Evolutionary conservation across 2,888 invertebrate genomes (phyloP).

Genomic region (Nemurella pictetii): DNA sequence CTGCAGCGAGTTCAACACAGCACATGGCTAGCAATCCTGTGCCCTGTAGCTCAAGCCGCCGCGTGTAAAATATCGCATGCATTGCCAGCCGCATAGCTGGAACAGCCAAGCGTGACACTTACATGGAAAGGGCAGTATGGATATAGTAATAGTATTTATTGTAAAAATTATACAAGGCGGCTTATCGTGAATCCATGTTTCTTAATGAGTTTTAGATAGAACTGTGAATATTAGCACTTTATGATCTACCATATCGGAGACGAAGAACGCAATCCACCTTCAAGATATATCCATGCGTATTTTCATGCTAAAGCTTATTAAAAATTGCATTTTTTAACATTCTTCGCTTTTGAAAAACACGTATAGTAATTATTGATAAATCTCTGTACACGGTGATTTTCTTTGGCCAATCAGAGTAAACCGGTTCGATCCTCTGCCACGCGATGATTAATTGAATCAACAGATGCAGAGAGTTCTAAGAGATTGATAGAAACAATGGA

Average conservation of each 20-base stretch:
- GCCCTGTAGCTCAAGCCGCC: no score
- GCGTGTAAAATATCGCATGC: neutral
- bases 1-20: neutral
- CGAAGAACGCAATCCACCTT: neutral
- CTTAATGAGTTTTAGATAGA: conserved; percentile 14
- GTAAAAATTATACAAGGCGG: neutral
- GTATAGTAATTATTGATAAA: neutral
- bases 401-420: neutral
- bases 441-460: neutral
- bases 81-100: neutral
- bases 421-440: neutral
- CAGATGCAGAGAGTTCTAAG: neutral
- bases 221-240: neutral
- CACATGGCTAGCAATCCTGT: neutral
- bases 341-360: neutral
- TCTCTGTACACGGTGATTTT: neutral
- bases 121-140: conserved; percentile 15
- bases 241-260: neutral
- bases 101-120: neutral
- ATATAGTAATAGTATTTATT: neutral
- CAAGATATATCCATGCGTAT: neutral
- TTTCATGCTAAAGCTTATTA: neutral
- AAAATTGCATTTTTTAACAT: neutral
- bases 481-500: neutral
- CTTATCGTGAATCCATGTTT: conserved; percentile 2